phyloP scores from a whole-genome alignment of 1,140 invertebrate genomes.

The Uloborus diversus region DNA sequence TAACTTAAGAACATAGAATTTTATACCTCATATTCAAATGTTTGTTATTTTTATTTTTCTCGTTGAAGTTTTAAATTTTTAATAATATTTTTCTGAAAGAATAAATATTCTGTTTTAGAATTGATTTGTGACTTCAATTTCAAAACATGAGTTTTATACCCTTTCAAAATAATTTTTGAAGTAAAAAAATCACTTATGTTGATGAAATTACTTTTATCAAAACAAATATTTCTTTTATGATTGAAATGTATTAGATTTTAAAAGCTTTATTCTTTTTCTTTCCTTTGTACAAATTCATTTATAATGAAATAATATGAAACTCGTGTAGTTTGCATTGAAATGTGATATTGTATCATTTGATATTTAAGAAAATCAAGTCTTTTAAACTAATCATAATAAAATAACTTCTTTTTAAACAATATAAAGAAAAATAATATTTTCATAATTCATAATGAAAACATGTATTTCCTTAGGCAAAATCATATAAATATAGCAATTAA shows the following conservation, averaged over 20 bases:
- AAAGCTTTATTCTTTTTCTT: neutral
- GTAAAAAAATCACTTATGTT: neutral
- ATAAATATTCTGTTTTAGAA: neutral
- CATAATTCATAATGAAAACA: too few relatives aligned
- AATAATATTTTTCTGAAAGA: neutral
- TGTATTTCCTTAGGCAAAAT: too few relatives aligned
- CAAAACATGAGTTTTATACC: neutral
- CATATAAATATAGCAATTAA: too few relatives aligned
- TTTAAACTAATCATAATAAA: too few relatives aligned
- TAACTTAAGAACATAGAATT: constrained; percentile 8
- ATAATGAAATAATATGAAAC: too few relatives aligned
- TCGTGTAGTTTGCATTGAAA: neutral
- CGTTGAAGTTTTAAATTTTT: neutral
- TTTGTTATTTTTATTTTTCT: constrained; percentile 38
- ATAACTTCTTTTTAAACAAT: too few relatives aligned
- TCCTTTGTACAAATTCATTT: too few relatives aligned
- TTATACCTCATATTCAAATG: constrained; percentile 49
- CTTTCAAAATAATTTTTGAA: neutral
- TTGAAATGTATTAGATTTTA: neutral
- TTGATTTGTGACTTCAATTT: neutral
- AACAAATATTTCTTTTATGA: neutral
- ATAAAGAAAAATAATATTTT: too few relatives aligned
- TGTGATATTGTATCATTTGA: too few relatives aligned
- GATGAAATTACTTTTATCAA: too few relatives aligned
- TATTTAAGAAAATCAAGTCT: too few relatives aligned